phyloP scores from a whole-genome alignment of 2,888 invertebrate species.

The Oligia fasciuncula region DNA sequence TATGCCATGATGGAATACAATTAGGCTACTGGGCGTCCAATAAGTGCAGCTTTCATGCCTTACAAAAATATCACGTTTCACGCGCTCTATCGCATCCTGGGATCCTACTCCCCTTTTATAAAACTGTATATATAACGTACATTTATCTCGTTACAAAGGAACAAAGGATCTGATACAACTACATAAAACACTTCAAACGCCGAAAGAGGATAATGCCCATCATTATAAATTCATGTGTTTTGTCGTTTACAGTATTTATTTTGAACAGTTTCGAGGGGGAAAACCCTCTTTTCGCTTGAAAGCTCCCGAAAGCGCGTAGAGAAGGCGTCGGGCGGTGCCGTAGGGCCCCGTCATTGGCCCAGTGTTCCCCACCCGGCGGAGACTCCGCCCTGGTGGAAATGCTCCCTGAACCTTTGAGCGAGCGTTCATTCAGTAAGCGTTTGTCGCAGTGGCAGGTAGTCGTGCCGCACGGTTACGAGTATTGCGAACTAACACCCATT shows the following conservation, averaged over 20 bases:
- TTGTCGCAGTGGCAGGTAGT: conserved; percentile 73
- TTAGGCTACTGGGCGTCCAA: conserved; percentile 75
- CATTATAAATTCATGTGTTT: conserved; percentile 90
- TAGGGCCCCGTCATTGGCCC: conserved; percentile 77
- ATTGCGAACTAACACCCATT: conserved; percentile 66
- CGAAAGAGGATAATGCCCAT: conserved; percentile 88
- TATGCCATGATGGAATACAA: conserved; percentile 69
- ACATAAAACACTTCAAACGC: conserved; percentile 89
- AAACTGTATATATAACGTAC: conserved; percentile 81
- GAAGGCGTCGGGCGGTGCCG: conserved; percentile 84
- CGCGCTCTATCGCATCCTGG: conserved; percentile 83
- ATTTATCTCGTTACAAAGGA: conserved; percentile 86
- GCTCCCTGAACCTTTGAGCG: conserved; percentile 72
- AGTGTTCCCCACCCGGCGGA: conserved; percentile 78
- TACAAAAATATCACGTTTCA: conserved; percentile 88
- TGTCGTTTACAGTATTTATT: conserved; percentile 90
- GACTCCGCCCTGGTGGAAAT: conserved; percentile 85
- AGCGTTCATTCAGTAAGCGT: conserved; percentile 79
- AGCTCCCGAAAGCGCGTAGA: conserved; percentile 85
- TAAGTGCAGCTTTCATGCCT: conserved; percentile 80
- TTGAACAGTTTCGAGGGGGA: conserved; percentile 87
- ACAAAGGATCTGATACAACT: conserved; percentile 86
- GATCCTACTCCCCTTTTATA: conserved; percentile 83
- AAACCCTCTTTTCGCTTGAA: conserved; percentile 87
- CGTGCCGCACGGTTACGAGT: conserved; percentile 63